Base-by-base conservation (phyloP, 2,113 vertebrate genomes). In the Zosterops hypoxanthus region DNA sequence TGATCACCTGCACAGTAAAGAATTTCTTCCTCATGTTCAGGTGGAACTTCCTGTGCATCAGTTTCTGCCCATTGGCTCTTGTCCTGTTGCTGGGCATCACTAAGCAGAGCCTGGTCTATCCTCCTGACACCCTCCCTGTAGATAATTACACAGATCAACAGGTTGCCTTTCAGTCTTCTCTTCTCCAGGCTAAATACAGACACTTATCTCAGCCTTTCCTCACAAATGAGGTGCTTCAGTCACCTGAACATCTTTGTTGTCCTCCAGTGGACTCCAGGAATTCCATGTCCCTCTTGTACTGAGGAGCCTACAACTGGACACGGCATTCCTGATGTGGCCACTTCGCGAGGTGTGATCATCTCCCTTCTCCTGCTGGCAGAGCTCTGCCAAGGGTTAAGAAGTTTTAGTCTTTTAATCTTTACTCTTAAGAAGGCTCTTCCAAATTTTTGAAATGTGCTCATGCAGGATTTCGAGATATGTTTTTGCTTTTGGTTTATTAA, bases 51-150 rank as follows among this genome's bases (percentile, higher is more conserved):
- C n/a, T 42, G 31, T 34, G 6, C 31, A 42, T 19, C 31, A 34
- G 2, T 80, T 64, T 42, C 25, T 72, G 21, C 31, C n/a, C 0
- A 0, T 34, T 59, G n/a, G 8, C 13, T 49, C 21, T 49, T 42
- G 8, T 36, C 25, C 34, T 41, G 3, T 18, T 64, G 31, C 42
- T 72, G 25, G 25, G 25, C 17, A 26, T 4, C 25, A 31, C 21
- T 3, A 4, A 42, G 17, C 11, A 64, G 59, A 57, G 17, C 21
- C 50, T 34, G 34, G 17, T 36, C 14, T 31, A 15, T 23, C 21
- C 21, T 56, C 21, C 15, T 34, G 49, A 26, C 22, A 36, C 8
- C 4, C 17, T 28, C 11, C 31, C 31, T 33, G 42, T 21, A 22
- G 26, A 50, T 9, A 57, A 56, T 50, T 11, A 9, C 8, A 16